A percentile compares a stretch with the other conserved stretches of the same genome.
phyloP scores from a whole-genome alignment of 30 jellyfish, hydroid and myxozoan species.

The Pseudorhiza aurosa region DNA sequence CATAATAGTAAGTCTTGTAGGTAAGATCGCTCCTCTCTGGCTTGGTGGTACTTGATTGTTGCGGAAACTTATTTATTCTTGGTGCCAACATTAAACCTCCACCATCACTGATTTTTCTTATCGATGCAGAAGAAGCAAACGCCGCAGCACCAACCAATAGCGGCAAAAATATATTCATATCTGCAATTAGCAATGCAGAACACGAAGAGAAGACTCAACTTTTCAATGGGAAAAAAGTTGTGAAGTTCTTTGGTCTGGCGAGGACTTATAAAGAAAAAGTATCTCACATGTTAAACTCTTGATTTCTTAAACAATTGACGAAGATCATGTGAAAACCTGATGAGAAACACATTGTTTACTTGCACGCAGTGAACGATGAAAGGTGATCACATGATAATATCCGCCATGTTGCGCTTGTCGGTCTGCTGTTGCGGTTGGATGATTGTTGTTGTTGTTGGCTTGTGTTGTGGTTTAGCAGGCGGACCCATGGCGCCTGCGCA shows the following conservation, averaged over 20 bases:
- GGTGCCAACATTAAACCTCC: not conserved
- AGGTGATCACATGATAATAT: no score
- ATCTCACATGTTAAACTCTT: not conserved
- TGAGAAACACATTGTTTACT: no score
- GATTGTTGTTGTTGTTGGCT: not conserved
- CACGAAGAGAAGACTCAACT: no score
- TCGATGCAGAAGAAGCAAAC: not conserved
- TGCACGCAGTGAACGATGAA: no score
- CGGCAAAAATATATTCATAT: no score
- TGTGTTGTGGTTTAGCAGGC: not conserved
- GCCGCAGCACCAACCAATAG: not conserved
- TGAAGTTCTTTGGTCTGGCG: no score
- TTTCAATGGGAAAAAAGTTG: no score
- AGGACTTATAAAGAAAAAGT: no score
- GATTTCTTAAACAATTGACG: not conserved
- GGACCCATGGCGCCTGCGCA: no score
- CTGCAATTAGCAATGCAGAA: no score
- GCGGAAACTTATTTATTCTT: conserved; percentile 16
- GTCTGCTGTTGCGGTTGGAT: not conserved
- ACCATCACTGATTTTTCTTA: not conserved
- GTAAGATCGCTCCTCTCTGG: conserved; percentile 35
- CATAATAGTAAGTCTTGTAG: conserved; percentile 39
- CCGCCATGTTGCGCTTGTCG: not conserved
- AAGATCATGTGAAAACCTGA: conserved; percentile 6
- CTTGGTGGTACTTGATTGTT: conserved; percentile 2